Base-by-base conservation (phyloP, 1,140 invertebrate genomes). In the Cydia amplana region DNA sequence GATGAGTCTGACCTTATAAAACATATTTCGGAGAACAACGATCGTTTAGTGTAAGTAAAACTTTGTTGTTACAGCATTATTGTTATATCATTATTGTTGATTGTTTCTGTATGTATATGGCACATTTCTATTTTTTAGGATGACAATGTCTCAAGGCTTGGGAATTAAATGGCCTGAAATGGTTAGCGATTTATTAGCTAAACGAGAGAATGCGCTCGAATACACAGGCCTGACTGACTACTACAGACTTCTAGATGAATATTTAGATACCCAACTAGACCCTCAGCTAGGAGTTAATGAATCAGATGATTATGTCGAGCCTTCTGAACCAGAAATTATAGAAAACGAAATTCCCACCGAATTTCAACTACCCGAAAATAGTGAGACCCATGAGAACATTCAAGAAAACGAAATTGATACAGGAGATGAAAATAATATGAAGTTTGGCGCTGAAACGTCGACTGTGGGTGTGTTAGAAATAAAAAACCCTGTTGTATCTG, bases 401-500 rank as follows among this genome's bases (percentile, higher is more conserved):
- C 79, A 83, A 46, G 83, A 87, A 28, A 91, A 92, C 43, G 78
- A 85, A 5, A 87, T 92, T 55, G 85, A 91, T 65, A 86, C 81
- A 25, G 86, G 85, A 40, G 88, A 88, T 49, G 86, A 89, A 74
- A 72, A 72, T 1, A 81, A 86, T 75, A 77, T 76, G 9, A 89
- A 91, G 76, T 84, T 82, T 40, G 77, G 78, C 32, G 49, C 82
- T 23, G 91, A 93, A 84, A 90, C 90, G 0, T 89, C 88, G 7
- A 91, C 89, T 28, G 89, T 91, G 25, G 88, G 85, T 9, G 90
- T 91, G 28, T 83, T 93, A 46, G 91, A 93, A 80, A 90, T 90
- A 40, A 91, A 91, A 74, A 91, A 91, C 70, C 86, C 87, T 40
- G 85, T 91, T 4, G 82, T 80, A 14, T 75, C 85, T 51, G 83